Evolutionary conservation across 53 echinoderm and acorn worm genomes (phyloP), one percentile per base, ranked within the genome.

Genomic region (Echinometra lucunter): DNA sequence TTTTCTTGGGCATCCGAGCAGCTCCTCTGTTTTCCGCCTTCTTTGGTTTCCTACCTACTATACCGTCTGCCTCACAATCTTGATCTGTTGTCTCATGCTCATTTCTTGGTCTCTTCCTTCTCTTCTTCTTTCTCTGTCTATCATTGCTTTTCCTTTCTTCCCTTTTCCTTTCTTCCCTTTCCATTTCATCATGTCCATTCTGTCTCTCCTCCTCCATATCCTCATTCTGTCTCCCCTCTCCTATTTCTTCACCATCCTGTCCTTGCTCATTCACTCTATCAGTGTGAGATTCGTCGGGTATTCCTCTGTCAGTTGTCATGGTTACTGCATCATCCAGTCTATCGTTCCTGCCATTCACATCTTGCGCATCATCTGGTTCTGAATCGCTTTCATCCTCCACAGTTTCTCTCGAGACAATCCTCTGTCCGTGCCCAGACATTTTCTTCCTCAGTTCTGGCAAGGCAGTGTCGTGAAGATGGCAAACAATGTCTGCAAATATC

Each of bases 51-150:
- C 27, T 83, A 47, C 28, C 13, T 44, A 83, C 83, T 45, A 6
- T 83, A 10, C 2, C 13, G 1, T n/a, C 49, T n/a, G 25, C 3
- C 10, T 45, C 45, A 83, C 2, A 8, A 11, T 85, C 85, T 18
- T 28, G 1, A 28, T 78, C 75, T 9, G 19, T 44, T 81, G 5
- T 44, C 17, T 2, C 85, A 10, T 6, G 45, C 49, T 85, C 85
- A 85, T n/a, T n/a, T 85, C 85, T 85, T 13, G 45, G 53, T 85
- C 85, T 45, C 49, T 85, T 85, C 49, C 49, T 85, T 85, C 49
- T 47, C 74, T 69, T 75, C 23, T 92, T 92, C 45, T 45, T 92
- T 49, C 5, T 78, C 47, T 15, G 53, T 55, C 74, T 45, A 3
- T 78, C 34, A 9, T 28, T 92, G 53, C 30, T 13, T 74, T 69